Conservation (phyloP, 2,113 vertebrate species). For the Fregata magnificens region DNA sequence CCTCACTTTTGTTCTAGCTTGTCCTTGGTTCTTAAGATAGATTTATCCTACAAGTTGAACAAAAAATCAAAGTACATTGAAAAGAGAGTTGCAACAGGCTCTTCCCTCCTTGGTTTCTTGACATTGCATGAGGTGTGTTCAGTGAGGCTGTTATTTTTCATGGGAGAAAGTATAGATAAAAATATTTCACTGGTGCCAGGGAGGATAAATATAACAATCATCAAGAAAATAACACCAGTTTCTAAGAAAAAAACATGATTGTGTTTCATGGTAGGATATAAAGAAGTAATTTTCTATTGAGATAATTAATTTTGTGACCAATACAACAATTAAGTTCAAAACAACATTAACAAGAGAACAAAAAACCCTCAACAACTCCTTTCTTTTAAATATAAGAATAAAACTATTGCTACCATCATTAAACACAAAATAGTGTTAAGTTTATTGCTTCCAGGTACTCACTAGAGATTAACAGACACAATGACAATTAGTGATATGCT, state of each 20-base stretch:
- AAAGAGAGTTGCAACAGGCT: neutral
- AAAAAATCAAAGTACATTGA: neutral
- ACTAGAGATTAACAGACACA: neutral
- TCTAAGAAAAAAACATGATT: neutral
- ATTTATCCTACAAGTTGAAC: neutral
- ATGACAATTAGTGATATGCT: neutral
- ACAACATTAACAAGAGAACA: neutral
- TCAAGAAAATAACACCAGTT: neutral
- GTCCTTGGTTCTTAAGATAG: neutral
- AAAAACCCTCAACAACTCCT: rapidly evolving
- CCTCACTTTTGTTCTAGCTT: neutral
- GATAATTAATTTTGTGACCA: neutral
- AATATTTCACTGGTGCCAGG: neutral
- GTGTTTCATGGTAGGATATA: neutral
- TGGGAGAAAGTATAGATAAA: neutral
- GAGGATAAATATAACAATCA: neutral
- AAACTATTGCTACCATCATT: neutral
- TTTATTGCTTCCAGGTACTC: neutral
- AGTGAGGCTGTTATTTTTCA: neutral
- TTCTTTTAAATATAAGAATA: neutral
- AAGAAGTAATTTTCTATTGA: neutral
- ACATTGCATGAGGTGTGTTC: neutral
- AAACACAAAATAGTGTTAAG: neutral
- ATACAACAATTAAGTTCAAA: neutral
- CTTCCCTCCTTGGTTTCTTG: neutral